Base-by-base conservation (phyloP, 2,888 invertebrate genomes). In the Pyrrhosoma nymphula region DNA sequence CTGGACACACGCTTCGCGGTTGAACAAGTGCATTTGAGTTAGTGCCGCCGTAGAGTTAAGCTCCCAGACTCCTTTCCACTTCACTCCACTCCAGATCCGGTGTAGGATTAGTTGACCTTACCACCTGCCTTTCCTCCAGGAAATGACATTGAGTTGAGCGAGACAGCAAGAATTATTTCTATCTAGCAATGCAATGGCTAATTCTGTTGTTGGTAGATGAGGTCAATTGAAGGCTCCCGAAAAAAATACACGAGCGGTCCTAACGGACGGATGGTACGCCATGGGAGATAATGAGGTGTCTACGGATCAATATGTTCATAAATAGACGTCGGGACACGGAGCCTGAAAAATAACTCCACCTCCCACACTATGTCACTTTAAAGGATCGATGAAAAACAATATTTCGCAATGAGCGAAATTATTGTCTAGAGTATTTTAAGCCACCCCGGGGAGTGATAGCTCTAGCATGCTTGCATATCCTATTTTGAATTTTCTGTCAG, bases 221-320 rank as follows among this genome's bases (percentile, higher is more conserved):
- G 18, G 60, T 60, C 10, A 3, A 69, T 26, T 96, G 91, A 10
- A 47, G 35, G n/a, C 60, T 95, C 14, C 60, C 18, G 55, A 47
- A 39, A 60, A n/a, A 56, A 93, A 39, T 35, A 93, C 47, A 8
- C 47, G 4, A 95, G 16, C 90, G 75, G 26, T 1, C 69, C 69
- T 69, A 12, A 69, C 26, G 26, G 69, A 69, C 23, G 69, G 69
- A 69, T 69, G 69, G 69, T 69, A 69, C 69, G 69, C n/a, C 69
- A 69, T 26, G 69, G n/a, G 69, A 69, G 69, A 69, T 69, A 69
- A 69, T 69, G 69, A 69, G 69, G 69, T 69, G 69, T 26, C 69
- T 69, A 69, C 69, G n/a, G 69, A 69, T 69, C 69, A 20, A 69
- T 69, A 69, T 10, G 23, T 23, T 69, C 69, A 69, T 69, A 69